A percentile compares a stretch with the other conserved stretches of the same genome.
Evolutionary conservation across 1,140 invertebrate genomes (phyloP).

Genomic region (Macrobrachium rosenbergii): DNA sequence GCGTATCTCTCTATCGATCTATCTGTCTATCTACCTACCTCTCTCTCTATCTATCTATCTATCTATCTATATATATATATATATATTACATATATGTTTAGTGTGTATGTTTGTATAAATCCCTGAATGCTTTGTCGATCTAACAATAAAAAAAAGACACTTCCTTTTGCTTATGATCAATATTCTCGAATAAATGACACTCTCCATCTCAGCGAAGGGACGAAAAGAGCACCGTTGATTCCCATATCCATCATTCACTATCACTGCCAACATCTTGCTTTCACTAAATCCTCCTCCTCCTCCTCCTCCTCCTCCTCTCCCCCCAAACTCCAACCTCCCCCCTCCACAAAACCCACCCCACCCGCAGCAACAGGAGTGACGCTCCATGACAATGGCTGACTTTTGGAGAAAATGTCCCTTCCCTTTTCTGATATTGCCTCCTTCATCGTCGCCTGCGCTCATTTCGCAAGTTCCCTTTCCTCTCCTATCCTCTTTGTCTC

Average conservation of each 20-base stretch:
- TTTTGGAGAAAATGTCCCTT: neutral
- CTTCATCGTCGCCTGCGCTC: neutral
- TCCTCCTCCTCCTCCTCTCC: slow-evolving; percentile 7
- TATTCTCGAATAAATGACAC: too few relatives aligned
- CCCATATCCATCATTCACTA: slow-evolving; percentile 17
- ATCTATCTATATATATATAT: slow-evolving; percentile 21
- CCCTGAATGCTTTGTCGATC: neutral
- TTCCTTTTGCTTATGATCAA: neutral
- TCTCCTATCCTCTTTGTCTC: slow-evolving; percentile 10
- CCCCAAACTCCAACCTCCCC: slow-evolving; percentile 4
- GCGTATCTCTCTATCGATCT: neutral
- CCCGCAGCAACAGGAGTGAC: too few relatives aligned
- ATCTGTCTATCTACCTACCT: neutral
- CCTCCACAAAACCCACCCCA: neutral
- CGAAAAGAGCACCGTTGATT: neutral
- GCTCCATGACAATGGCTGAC: too few relatives aligned
- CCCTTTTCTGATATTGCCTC: neutral
- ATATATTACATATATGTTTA: slow-evolving; percentile 26
- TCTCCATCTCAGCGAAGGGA: neutral
- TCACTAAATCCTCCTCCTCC: slow-evolving; percentile 17
- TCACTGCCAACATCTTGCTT: slow-evolving; percentile 20
- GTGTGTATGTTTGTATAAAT: slow-evolving; percentile 17
- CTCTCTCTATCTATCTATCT: neutral
- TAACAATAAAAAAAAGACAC: neutral
- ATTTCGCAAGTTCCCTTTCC: neutral